Evolutionary conservation across 2,797 vertebrate species (phyloP), one percentile per base, ranked within the genome.

Genomic region (Tapera naevia): DNA sequence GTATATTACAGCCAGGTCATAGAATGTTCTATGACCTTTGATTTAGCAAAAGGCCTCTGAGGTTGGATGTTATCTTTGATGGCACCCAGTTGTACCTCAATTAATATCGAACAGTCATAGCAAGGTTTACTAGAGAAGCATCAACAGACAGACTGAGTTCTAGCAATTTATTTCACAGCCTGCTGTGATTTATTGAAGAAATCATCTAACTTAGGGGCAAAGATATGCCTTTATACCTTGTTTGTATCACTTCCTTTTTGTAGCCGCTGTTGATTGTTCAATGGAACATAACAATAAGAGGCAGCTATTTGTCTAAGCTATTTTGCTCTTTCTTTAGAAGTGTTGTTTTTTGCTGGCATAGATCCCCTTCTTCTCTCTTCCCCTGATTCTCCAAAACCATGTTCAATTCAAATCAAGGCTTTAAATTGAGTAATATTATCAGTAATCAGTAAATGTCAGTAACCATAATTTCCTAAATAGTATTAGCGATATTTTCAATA

Each of bases 141-240:
- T n/a, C 81, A 84, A 30, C 9, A 58, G n/a, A 45, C 51, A 82
- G 60, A 32, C 22, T 41, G 27, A 48, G 35, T 82, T 28, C 13
- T 32, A 60, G 39, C 4, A 62, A 48, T 82, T 93, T 64, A 43
- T 80, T 85, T 74, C n/a, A 92, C 82, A 82, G 23, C 28, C 39
- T 73, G 39, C 28, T 82, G 67, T 84, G 91, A 92, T 92, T 82
- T 93, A 92, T 51, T 72, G 56, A 93, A 84, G 39, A 73, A 11
- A 58, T 23, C n/a, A 27, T 73, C 72, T 73, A 62, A 80, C 10
- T 75, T 66, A 66, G 45, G n/a, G 41, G 37, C 17, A 69, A 24
- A 88, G 39, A 70, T 35, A 22, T 61, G 64, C 16, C 35, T 39
- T 79, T 75, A 39, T 76, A 91, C 79, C 43, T 39, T 62, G 30